Base-by-base conservation (phyloP, 1,140 invertebrate genomes). In the Tribolium madens region DNA sequence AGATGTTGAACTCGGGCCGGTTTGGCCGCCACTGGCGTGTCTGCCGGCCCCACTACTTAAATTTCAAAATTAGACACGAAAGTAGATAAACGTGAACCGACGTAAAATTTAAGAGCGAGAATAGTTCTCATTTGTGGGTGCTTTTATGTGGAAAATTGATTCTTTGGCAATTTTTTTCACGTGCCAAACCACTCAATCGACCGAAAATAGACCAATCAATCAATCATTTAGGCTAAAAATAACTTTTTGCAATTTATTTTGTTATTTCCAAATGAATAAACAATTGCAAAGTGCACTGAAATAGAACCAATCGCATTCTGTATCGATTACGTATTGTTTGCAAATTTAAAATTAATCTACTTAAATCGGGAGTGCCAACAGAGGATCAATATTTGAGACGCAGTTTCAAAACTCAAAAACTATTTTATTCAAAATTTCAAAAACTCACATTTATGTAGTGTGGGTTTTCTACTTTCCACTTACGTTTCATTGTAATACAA, bases 401-500 rank as follows among this genome's bases (percentile, higher is more conserved):
- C 21, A n/a, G n/a, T n/a, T n/a, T n/a, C n/a, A n/a, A n/a, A n/a
- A n/a, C n/a, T n/a, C n/a, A n/a, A n/a, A n/a, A n/a, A n/a, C n/a
- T n/a, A n/a, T n/a, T n/a, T n/a, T n/a, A n/a, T n/a, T n/a, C n/a
- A n/a, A n/a, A n/a, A n/a, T n/a, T n/a, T n/a, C n/a, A n/a, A n/a
- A n/a, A n/a, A n/a, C n/a, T n/a, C n/a, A n/a, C n/a, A n/a, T n/a
- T n/a, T n/a, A n/a, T n/a, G n/a, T n/a, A n/a, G n/a, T n/a, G n/a
- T n/a, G n/a, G n/a, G n/a, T n/a, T n/a, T n/a, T n/a, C n/a, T n/a
- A n/a, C n/a, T n/a, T n/a, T n/a, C n/a, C n/a, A 84, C 83, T 83
- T 84, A 88, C 87, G 75, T 79, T 73, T 85, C 84, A 75, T 83
- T 82, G 57, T 86, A 80, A 79, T 87, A 86, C 52, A 92, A 86